Conservation (phyloP, 92 coral and sea anemone species). For the Umimayanthus kanabou region DNA sequence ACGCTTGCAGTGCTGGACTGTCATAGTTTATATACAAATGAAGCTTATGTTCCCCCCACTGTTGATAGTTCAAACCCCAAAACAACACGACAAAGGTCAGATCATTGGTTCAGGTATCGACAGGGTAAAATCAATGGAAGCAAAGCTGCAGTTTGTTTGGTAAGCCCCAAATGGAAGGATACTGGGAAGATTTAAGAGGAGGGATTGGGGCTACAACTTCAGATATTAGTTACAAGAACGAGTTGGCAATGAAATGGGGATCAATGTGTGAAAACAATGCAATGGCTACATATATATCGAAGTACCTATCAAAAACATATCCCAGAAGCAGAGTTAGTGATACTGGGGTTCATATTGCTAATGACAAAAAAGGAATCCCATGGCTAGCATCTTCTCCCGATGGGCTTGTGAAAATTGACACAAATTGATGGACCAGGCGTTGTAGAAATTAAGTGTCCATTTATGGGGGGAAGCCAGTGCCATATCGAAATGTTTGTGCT, state of each 20-base stretch:
- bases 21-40: not conserved
- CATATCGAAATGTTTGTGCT: slow-evolving; percentile 47
- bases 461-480: slow-evolving; percentile 50
- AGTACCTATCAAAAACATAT: slow-evolving; percentile 20
- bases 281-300: slow-evolving; percentile 20
- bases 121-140: slow-evolving; percentile 46
- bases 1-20: not conserved
- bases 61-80: slow-evolving; percentile 13
- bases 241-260: slow-evolving; percentile 46
- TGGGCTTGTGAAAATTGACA: slow-evolving; percentile 15
- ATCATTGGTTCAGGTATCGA: slow-evolving; percentile 23
- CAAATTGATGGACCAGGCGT: not conserved
- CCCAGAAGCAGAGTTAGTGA: slow-evolving; percentile 24
- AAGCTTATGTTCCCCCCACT: slow-evolving; percentile 10
- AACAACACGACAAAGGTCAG: slow-evolving; percentile 27
- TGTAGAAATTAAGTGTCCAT: slow-evolving; percentile 37
- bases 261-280: slow-evolving; percentile 31
- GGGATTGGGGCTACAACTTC: not conserved
- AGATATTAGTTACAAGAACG: not conserved
- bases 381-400: slow-evolving; percentile 43
- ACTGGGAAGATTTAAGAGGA: slow-evolving; percentile 14
- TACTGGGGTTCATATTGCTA: slow-evolving; percentile 29
- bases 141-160: slow-evolving; percentile 23
- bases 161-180: not conserved
- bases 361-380: slow-evolving; percentile 22